Evolutionary conservation across 2,888 invertebrate species (phyloP).

Genomic region (Lepidocyrtinus sp.): DNA sequence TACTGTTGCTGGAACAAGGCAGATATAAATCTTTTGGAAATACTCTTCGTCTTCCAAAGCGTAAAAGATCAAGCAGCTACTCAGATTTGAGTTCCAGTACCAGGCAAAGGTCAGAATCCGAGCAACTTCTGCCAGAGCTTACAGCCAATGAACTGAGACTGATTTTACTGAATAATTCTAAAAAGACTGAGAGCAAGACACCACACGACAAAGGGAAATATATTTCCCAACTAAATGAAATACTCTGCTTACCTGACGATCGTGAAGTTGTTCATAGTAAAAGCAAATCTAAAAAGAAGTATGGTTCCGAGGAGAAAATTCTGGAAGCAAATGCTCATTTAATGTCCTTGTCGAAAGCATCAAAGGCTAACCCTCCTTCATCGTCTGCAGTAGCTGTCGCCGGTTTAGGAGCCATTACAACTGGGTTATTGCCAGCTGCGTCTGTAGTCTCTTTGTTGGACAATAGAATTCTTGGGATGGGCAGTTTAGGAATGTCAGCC

Average conservation of each 20-base stretch:
- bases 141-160: conserved; percentile 57
- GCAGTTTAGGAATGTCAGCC: conserved; percentile 39
- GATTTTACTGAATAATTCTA: conserved; percentile 55
- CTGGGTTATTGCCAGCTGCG: conserved; percentile 49
- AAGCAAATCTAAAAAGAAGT: conserved; percentile 1
- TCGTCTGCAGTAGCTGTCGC: conserved; percentile 20
- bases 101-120: conserved; percentile 25
- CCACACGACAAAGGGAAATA: conserved; percentile 32
- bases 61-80: conserved; percentile 57
- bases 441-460: conserved; percentile 47
- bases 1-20: not conserved
- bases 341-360: not conserved
- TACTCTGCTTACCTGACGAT: conserved; percentile 35
- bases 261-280: not conserved
- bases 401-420: conserved; percentile 43
- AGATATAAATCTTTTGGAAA: conserved; percentile 24
- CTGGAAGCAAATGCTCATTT: conserved; percentile 14
- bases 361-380: not conserved
- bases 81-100: conserved; percentile 40
- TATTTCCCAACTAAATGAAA: conserved; percentile 51
- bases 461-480: conserved; percentile 48
- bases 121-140: conserved; percentile 53
- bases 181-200: conserved; percentile 35
- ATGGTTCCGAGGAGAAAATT: conserved; percentile 38
- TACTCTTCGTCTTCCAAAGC: conserved; percentile 51